Percentiles rank a stretch among this genome's conserved stretches.
Conservation (phyloP, 2,888 invertebrate genomes). For the Pinctada fucata region DNA sequence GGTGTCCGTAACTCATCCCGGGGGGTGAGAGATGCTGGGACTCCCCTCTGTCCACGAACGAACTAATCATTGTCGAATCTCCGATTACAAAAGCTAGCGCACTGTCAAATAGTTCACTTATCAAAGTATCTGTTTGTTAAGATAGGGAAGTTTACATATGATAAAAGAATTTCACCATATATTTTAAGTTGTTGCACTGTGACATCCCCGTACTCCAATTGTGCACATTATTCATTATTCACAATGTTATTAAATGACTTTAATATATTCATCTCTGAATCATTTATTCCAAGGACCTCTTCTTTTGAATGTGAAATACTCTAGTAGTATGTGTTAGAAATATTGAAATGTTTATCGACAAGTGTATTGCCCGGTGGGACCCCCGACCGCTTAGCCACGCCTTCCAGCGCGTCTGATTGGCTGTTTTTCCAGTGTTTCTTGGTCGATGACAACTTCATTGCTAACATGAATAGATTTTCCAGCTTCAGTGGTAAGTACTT, state of each 20-base stretch:
- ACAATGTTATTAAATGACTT: no score
- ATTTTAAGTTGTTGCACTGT: neutral
- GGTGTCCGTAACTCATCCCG: conserved; percentile 39
- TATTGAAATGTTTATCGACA: conserved; percentile 22
- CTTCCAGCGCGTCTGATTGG: conserved; percentile 27
- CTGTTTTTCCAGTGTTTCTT: neutral
- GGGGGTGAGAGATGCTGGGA: conserved; percentile 40
- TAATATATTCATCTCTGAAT: neutral
- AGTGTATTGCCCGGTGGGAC: conserved; percentile 23
- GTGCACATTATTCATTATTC: no score
- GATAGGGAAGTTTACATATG: neutral
- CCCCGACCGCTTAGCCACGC: conserved; percentile 22
- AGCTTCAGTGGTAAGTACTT: neutral
- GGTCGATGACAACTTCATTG: neutral
- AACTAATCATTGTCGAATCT: conserved; percentile 31
- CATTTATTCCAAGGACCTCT: neutral
- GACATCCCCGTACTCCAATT: no score
- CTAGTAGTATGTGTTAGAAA: neutral
- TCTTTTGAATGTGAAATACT: neutral
- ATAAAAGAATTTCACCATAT: neutral
- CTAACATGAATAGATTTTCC: neutral
- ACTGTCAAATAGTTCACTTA: no score
- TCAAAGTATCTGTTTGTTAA: no score
- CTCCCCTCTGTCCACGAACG: conserved; percentile 40
- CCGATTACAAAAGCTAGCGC: neutral